A percentile compares a stretch with the other conserved stretches of the same genome.
These are phyloP conservation scores for Morinoia aosen DNA, from an alignment of 2,888 invertebrate species.

Conservation along the genomic window DNA sequence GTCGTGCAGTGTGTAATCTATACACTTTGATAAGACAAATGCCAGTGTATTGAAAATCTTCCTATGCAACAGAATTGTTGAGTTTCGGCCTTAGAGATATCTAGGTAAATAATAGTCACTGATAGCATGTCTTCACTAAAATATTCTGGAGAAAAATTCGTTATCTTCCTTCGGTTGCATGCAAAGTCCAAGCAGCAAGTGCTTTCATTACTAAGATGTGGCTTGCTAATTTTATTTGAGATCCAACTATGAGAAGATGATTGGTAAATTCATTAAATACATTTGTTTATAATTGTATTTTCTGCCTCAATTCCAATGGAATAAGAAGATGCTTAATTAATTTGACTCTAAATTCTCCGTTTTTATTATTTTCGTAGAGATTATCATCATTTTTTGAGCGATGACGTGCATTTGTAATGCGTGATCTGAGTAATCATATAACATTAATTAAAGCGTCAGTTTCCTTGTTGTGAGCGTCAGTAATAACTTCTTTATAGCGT, in stretches of 20 bases:
- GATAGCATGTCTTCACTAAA: background rate
- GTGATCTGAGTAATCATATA: background rate
- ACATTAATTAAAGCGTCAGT: background rate
- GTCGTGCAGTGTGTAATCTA: background rate
- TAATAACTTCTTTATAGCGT: background rate
- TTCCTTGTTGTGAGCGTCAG: background rate
- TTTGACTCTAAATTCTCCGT: background rate
- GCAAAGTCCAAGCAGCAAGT: background rate
- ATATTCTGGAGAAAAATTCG: background rate
- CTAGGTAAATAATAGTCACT: background rate
- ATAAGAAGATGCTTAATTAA: background rate
- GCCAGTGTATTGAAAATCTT: background rate
- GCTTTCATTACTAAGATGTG: background rate
- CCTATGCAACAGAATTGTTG: background rate
- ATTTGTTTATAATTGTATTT: background rate
- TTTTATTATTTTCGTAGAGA: background rate
- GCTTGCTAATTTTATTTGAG: background rate
- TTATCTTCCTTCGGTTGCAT: too few species aligned
- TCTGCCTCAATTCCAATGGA: background rate
- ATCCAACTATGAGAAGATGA: background rate
- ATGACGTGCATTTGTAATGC: background rate
- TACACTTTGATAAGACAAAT: background rate
- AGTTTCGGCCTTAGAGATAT: background rate
- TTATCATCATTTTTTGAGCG: background rate
- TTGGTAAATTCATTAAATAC: background rate